Conservation (phyloP, 2,888 invertebrate species). For the Rotaria socialis region DNA sequence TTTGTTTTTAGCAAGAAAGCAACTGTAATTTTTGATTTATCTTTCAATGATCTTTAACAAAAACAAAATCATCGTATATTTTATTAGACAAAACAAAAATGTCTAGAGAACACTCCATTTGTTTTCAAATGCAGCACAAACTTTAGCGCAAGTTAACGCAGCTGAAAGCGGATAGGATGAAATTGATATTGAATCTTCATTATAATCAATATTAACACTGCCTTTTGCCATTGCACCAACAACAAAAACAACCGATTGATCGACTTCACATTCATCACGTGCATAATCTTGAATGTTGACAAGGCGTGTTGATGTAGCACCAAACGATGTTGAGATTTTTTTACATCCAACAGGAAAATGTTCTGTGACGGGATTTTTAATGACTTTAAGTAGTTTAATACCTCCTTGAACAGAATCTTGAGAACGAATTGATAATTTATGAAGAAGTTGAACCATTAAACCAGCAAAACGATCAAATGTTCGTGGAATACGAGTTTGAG, state of each 20-base stretch:
- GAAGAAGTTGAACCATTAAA: conserved; percentile 90
- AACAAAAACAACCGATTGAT: conserved; percentile 77
- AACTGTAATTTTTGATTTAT: too few relatives aligned
- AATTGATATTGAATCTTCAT: conserved; percentile 82
- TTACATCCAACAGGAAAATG: conserved; percentile 88
- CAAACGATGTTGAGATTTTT: conserved; percentile 82
- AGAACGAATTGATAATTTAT: conserved; percentile 85
- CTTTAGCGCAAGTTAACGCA: conserved; percentile 87
- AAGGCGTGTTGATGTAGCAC: conserved; percentile 68
- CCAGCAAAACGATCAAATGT: conserved; percentile 95
- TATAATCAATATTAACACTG: conserved; percentile 74
- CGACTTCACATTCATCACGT: conserved; percentile 61
- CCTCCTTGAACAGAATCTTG: conserved; percentile 67
- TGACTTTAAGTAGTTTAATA: conserved; percentile 60
- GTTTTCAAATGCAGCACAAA: conserved; percentile 90
- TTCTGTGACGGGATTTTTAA: conserved; percentile 88
- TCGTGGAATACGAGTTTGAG: conserved; percentile 90
- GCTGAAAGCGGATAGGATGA: conserved; percentile 94
- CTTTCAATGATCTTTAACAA: not conserved
- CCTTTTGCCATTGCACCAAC: conserved; percentile 97
- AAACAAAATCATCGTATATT: not conserved
- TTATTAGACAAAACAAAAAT: not conserved
- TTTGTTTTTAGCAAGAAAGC: too few relatives aligned
- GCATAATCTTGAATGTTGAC: conserved; percentile 72
- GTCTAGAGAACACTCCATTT: conserved; percentile 66